Conservation (phyloP, 2,113 vertebrate genomes). For the Astatotilapia flaviijosephi region DNA sequence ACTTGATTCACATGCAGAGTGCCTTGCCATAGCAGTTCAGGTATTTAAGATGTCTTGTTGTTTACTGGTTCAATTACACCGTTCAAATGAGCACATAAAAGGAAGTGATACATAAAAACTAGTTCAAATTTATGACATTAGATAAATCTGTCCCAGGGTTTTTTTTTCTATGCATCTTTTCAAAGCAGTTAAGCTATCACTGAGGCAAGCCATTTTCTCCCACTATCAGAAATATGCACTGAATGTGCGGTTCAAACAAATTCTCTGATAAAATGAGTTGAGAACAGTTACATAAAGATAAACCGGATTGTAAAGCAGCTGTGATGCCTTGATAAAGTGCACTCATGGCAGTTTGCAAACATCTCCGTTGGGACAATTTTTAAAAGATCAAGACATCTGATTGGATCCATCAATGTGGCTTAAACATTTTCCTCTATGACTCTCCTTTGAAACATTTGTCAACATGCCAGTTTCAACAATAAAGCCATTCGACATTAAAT, state of each 20-base stretch:
- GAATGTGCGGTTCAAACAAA: conserved; percentile 45
- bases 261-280: conserved; percentile 56
- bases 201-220: conserved; percentile 36
- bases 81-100: conserved; percentile 64
- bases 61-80: conserved; percentile 65
- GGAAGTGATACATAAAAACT: conserved; percentile 57
- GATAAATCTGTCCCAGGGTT: conserved; percentile 66
- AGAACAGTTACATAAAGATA: conserved; percentile 48
- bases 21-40: conserved; percentile 14
- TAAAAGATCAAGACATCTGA: conserved; percentile 40
- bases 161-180: conserved; percentile 62
- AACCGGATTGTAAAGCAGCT: conserved; percentile 55
- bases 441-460: not conserved
- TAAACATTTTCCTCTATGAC: not conserved
- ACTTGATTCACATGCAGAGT: conserved; percentile 26
- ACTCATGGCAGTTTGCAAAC: conserved; percentile 28
- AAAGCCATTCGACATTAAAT: not conserved
- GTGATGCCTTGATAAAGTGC: conserved; percentile 48
- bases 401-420: conserved; percentile 35
- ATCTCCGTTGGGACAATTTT: conserved; percentile 13
- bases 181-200: conserved; percentile 62
- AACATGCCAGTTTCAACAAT: not conserved
- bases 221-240: conserved; percentile 37
- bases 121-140: conserved; percentile 52
- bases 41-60: conserved; percentile 48